Percentiles rank a stretch among this genome's conserved stretches.
These are phyloP conservation scores for Phoenicopterus ruber DNA, from an alignment of 2,113 vertebrate genomes.

Conservation along the genomic window DNA sequence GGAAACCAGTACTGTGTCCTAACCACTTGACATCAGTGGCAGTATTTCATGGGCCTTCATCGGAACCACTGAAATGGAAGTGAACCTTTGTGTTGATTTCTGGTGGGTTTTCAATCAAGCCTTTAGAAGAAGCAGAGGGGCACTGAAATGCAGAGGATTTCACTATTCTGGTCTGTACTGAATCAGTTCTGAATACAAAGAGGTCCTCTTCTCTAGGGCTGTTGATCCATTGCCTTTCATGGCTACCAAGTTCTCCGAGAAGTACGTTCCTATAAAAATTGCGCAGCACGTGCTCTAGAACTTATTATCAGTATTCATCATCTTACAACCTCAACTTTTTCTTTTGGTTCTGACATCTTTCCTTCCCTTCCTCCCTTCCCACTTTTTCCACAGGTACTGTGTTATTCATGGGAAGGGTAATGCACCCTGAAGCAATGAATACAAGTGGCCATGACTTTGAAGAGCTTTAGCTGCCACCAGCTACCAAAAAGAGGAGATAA, in stretches of 20 bases:
- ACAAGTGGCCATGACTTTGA: constrained; percentile 87
- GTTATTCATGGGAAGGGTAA: constrained; percentile 95
- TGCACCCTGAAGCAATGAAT: constrained; percentile 93
- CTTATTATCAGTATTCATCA: neutral
- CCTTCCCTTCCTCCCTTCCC: neutral
- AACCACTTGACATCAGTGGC: neutral
- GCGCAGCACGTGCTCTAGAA: neutral
- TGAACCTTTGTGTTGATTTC: neutral
- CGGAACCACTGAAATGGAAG: neutral
- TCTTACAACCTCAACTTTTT: neutral
- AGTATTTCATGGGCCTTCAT: neutral
- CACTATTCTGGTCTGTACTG: neutral
- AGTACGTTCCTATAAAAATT: neutral
- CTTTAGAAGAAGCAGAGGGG: neutral
- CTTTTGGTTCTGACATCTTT: neutral
- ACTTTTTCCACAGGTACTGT: constrained; percentile 78
- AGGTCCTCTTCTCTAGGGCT: neutral
- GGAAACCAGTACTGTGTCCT: neutral
- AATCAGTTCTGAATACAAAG: neutral
- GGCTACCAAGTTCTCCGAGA: accelerated
- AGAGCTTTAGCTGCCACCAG: constrained; percentile 78
- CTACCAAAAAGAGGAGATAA: constrained; percentile 61
- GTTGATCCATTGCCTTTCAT: neutral
- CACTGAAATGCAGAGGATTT: neutral
- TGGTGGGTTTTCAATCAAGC: neutral